Conservation (phyloP, 1,140 invertebrate species). For the Nephotettix cincticeps region DNA sequence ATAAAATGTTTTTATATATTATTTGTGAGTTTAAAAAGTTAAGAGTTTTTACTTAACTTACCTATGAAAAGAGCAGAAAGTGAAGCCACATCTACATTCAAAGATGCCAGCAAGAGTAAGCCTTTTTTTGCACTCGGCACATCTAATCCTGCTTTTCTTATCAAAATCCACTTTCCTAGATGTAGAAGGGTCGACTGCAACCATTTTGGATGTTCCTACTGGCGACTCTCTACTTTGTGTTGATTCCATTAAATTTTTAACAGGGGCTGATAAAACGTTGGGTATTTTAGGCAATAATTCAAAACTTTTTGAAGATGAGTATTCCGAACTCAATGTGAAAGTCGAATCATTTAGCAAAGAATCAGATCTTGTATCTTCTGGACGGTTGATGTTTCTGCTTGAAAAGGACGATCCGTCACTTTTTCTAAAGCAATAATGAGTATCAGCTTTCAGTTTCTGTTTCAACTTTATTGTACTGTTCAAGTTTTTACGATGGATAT, state of each 20-base stretch:
- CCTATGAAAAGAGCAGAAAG: slow-evolving; percentile 31
- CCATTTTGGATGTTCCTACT: neutral
- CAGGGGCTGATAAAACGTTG: neutral
- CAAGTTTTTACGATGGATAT: neutral
- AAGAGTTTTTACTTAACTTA: too few species aligned
- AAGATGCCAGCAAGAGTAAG: slow-evolving; percentile 28
- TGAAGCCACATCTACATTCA: slow-evolving; percentile 32
- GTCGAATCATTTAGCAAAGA: too few species aligned
- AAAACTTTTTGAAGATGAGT: neutral
- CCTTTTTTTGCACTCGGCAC: slow-evolving; percentile 31
- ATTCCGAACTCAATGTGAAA: neutral
- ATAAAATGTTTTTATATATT: too few species aligned
- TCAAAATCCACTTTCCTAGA: neutral
- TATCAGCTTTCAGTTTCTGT: neutral
- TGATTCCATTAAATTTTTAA: neutral
- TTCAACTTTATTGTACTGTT: neutral
- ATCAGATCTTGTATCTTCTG: neutral
- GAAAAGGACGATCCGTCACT: neutral
- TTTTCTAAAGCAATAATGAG: neutral
- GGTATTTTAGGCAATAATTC: neutral
- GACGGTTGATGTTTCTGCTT: neutral
- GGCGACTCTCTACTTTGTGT: neutral
- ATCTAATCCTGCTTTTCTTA: slow-evolving; percentile 29
- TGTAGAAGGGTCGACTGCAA: neutral
- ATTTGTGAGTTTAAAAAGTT: too few species aligned